Evolutionary conservation across 92 coral and sea anemone genomes (phyloP), one percentile per base, ranked within the genome.

Genomic region (Epizoanthus fatuus): DNA sequence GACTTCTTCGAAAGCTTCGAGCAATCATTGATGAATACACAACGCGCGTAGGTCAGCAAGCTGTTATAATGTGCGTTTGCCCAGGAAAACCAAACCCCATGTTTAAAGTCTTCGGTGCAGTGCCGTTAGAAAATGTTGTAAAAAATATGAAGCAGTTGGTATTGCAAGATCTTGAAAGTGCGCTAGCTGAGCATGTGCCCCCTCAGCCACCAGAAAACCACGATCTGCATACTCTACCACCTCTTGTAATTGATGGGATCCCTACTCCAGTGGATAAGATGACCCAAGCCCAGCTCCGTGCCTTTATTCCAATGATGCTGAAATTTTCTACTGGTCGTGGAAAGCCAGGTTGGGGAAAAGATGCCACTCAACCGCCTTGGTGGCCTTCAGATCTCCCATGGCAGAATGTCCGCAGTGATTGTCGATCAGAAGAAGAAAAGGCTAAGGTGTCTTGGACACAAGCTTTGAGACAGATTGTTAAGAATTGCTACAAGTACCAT

Each of bases 261-360:
- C 99, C 99, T 53, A 97, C 99, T 13, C 99, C 99, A 56, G 99
- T 97, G 4, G 99, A 97, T 74, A 97, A 97, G 80, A 97, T 97
- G 99, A 97, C 99, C 22, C 99, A 97, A 66, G 99, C 99, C 32
- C 99, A 97, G 81, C 96, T 97, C 35, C 91, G 99, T 40, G 98
- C 98, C 0, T 97, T 97, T 40, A 97, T 97, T 80, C 99, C 99
- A 3, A 92, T 97, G 96, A 97, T 97, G 99, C 83, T 97, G 74
- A 95, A 97, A 54, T 97, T 93, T 77, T 97, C 99, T 0, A 97
- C 99, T 69, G 99, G 99, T n/a, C 93, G 99, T 3, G 99, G 99
- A 19, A 97, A 97, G 66, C 99, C 99, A 9, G 99, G 99, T 2
- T 97, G 99, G 99, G 99, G 99, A 3, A 93, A 94, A 75, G 99